Evolutionary conservation across 2,797 vertebrate genomes (phyloP), one percentile per base, ranked within the genome.

Genomic region (Allobates femoralis): DNA sequence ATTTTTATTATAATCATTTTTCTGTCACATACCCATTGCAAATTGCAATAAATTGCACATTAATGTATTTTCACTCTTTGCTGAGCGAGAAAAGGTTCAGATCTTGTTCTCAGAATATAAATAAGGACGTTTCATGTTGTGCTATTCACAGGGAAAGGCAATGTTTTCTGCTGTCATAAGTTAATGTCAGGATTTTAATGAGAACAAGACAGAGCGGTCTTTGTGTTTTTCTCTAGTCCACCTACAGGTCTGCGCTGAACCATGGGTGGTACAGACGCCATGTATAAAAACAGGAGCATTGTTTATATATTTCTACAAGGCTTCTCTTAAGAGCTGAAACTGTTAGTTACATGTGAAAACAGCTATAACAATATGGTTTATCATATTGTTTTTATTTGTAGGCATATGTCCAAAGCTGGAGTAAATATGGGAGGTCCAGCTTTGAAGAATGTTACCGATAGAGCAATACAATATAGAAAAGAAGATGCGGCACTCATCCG

Each of bases 21-120:
- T 21, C 53, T 78, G 74, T 83, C 74, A 83, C 79, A 87, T 71
- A 79, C 50, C 74, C 73, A 78, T 69, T 69, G 62, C 74, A 78
- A 83, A 69, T 83, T 87, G 86, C 80, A 87, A 84, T 87, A 84
- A 84, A 80, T 74, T 82, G 79, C 53, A 74, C 81, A 87, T 79
- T 84, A 87, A 64, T 84, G 75, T 19, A 56, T 74, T 84, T 78
- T 30, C 51, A 73, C 23, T 79, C 41, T 77, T 79, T 83, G 64
- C 16, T 23, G 64, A 51, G 18, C 71, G 18, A 60, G 51, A 77
- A 60, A 78, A 21, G 50, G 62, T 71, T 50, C 75, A 87, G 34
- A 77, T 82, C 30, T 56, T 76, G 28, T 77, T 64, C 64, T 67
- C 56, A 56, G 79, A 81, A 81, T 83, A 79, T 79, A 71, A 83